Conservation (phyloP, 1,140 invertebrate species). For the Tigriopus japonicus region DNA sequence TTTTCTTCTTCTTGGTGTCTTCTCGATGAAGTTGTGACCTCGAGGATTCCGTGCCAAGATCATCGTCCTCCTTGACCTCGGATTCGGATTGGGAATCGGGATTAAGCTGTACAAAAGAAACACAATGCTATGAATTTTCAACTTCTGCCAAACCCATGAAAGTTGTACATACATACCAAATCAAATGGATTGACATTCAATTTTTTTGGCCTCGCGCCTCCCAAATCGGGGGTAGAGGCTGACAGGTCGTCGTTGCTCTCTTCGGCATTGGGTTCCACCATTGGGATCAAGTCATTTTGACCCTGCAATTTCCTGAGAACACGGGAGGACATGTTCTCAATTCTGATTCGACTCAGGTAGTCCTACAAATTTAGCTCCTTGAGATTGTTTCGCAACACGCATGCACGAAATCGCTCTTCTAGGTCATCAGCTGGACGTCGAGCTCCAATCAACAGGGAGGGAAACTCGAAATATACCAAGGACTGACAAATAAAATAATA, state of each 20-base stretch:
- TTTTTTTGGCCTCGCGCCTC: neutral
- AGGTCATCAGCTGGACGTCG: too few relatives aligned
- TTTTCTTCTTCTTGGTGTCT: slow-evolving; percentile 34
- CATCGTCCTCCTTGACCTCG: slow-evolving; percentile 47
- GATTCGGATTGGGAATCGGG: slow-evolving; percentile 36
- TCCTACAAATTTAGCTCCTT: too few relatives aligned
- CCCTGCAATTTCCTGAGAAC: neutral
- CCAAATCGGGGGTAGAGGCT: neutral
- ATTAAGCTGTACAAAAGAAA: neutral
- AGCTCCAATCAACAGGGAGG: too few relatives aligned
- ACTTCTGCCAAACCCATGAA: too few relatives aligned
- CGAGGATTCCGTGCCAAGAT: slow-evolving; percentile 35
- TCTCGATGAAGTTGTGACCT: slow-evolving; percentile 24
- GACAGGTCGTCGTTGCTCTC: neutral
- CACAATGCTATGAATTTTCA: too few relatives aligned
- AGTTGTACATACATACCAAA: neutral
- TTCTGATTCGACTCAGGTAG: neutral
- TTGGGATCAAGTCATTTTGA: neutral
- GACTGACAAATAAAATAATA: too few relatives aligned
- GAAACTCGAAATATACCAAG: too few relatives aligned
- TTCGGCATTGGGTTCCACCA: neutral
- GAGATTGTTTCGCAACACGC: too few relatives aligned
- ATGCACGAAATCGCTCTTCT: too few relatives aligned
- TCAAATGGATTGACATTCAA: neutral
- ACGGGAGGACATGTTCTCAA: neutral